phyloP scores from a whole-genome alignment of 2,113 vertebrate genomes.

The Lasiurus borealis region DNA sequence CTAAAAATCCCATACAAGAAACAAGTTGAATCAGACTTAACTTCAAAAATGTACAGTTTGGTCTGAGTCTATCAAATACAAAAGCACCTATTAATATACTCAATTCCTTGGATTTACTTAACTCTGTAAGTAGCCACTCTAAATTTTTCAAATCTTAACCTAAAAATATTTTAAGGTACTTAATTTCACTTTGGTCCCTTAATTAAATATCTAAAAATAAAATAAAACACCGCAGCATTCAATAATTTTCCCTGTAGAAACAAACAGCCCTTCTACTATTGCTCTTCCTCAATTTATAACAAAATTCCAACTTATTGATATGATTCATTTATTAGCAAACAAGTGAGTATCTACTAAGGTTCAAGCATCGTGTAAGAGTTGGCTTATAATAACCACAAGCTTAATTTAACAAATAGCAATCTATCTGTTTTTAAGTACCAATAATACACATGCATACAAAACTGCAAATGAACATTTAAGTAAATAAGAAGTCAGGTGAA shows the following conservation, averaged over 20 bases:
- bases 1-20: not conserved
- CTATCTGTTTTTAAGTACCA: conserved; percentile 52
- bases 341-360: not conserved
- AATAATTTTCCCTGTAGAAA: conserved; percentile 27
- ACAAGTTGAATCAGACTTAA: conserved; percentile 9
- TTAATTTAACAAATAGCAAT: conserved; percentile 49
- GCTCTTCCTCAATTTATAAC: not conserved
- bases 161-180: conserved; percentile 1
- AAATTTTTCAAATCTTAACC: conserved; percentile 19
- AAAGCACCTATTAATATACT: conserved; percentile 40
- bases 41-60: not conserved
- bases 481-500: conserved; percentile 38
- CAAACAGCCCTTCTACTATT: not conserved
- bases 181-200: conserved; percentile 42
- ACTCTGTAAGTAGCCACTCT: conserved; percentile 3
- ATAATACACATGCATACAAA: conserved; percentile 53
- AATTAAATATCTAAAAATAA: conserved; percentile 42
- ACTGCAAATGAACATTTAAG: not conserved
- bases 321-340: conserved; percentile 36
- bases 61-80: not conserved
- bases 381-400: conserved; percentile 42
- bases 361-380: conserved; percentile 21
- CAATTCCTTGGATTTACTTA: not conserved
- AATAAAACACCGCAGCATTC: not conserved
- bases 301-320: conserved; percentile 39